These are phyloP conservation scores for Climacteris rufus DNA, from an alignment of 2,113 vertebrate genomes.

Conservation along the genomic window DNA sequence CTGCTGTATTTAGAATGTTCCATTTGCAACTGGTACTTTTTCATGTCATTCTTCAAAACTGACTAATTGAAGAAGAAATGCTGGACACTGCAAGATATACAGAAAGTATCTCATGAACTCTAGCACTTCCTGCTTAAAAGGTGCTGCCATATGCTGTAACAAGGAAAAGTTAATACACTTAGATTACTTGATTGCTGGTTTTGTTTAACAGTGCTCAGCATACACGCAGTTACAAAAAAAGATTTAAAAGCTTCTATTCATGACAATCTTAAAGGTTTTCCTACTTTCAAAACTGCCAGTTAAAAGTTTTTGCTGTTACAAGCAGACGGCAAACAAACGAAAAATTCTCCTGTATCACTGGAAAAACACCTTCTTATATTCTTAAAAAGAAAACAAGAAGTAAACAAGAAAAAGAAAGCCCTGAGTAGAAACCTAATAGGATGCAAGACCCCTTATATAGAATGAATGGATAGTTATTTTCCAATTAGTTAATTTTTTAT, in stretches of 20 bases:
- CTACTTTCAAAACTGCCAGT: not conserved
- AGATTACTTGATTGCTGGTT: not conserved
- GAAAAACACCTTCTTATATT: not conserved
- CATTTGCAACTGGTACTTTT: not conserved
- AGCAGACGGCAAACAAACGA: not conserved
- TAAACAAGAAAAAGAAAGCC: not conserved
- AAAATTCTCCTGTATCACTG: not conserved
- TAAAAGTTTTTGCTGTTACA: not conserved
- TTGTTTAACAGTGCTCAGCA: not conserved
- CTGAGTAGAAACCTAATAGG: not conserved
- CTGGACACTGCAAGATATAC: not conserved
- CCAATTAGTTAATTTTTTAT: not conserved
- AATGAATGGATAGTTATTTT: not conserved
- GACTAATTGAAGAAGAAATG: not conserved
- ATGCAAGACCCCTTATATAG: not conserved
- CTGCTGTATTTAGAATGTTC: not conserved
- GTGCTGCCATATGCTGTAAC: not conserved
- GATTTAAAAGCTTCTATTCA: not conserved
- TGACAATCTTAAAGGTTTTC: not conserved
- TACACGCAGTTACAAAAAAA: rapidly evolving
- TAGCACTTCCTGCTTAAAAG: not conserved
- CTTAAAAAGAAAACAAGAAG: not conserved
- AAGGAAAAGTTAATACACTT: not conserved
- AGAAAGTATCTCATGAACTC: not conserved
- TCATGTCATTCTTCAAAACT: not conserved